phyloP scores from a whole-genome alignment of 2,113 vertebrate species.

The Ranitomeya variabilis region DNA sequence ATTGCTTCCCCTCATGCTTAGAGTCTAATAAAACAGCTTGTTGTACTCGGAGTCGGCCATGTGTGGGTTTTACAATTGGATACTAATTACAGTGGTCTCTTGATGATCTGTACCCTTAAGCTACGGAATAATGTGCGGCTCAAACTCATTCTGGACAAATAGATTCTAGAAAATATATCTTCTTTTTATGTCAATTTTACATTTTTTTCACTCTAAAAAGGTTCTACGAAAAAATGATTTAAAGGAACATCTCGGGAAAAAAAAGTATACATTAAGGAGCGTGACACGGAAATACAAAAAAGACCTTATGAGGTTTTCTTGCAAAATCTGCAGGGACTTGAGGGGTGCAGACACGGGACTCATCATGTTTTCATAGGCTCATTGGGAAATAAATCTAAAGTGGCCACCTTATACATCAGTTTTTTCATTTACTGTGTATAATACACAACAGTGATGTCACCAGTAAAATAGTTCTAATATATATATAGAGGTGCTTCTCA shows the following conservation, averaged over 20 bases:
- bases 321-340: too few relatives aligned
- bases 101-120: background rate
- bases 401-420: too few relatives aligned
- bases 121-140: background rate
- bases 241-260: background rate
- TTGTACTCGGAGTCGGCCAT: slow-evolving; percentile 3
- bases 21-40: slow-evolving; percentile 31
- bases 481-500: too few relatives aligned
- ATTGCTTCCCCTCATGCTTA: slow-evolving; percentile 26
- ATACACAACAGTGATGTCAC: too few relatives aligned
- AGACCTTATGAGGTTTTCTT: too few relatives aligned
- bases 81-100: background rate
- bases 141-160: background rate
- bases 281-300: too few relatives aligned
- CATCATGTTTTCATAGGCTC: too few relatives aligned
- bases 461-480: too few relatives aligned
- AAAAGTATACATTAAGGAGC: too few relatives aligned
- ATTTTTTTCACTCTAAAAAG: background rate
- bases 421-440: too few relatives aligned
- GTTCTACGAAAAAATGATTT: background rate
- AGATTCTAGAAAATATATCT: background rate
- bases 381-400: too few relatives aligned
- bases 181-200: background rate
- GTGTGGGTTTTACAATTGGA: slow-evolving; percentile 8
- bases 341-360: too few relatives aligned